Conservation (phyloP, 2,113 vertebrate species). For the Suricata suricatta region DNA sequence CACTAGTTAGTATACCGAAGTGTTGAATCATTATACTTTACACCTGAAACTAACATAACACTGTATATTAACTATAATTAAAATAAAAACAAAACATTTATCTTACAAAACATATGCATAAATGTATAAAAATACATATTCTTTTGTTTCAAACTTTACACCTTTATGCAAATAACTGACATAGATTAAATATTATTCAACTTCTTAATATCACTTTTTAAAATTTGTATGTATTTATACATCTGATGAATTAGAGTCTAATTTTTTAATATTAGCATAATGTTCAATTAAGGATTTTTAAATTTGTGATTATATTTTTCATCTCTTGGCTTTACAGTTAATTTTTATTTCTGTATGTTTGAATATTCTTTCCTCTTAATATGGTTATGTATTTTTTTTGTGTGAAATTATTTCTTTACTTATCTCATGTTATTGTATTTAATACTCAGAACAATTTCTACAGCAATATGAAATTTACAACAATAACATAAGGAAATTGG, state of each 20-base stretch:
- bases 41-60: neutral
- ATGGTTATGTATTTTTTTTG: neutral
- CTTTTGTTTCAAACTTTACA: neutral
- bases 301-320: neutral
- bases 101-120: neutral
- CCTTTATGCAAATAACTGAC: neutral
- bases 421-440: neutral
- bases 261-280: neutral
- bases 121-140: neutral
- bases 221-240: neutral
- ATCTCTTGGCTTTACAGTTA: neutral
- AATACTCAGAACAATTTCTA: conserved; percentile 16
- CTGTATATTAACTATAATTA: neutral
- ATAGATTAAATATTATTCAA: neutral
- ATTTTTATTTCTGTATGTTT: neutral
- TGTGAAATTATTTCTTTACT: conserved; percentile 12
- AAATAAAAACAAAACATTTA: neutral
- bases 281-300: neutral
- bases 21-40: neutral
- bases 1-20: neutral
- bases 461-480: neutral
- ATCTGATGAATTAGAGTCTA: neutral
- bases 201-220: neutral
- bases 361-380: neutral
- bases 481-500: neutral